Conservation (phyloP, 1,140 invertebrate species). For the Aradophagus sp. region DNA sequence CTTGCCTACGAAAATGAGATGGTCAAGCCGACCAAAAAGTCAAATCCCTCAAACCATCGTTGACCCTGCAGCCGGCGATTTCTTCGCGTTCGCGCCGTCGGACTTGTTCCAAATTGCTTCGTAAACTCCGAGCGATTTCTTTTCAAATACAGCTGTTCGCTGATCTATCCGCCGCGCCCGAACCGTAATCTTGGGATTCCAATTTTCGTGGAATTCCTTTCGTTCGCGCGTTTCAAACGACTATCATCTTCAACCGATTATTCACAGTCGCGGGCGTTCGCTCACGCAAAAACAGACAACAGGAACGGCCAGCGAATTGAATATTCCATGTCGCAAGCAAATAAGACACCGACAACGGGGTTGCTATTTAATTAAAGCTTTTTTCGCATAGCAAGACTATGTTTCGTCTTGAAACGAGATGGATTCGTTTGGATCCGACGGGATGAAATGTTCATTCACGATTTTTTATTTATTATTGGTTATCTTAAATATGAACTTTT, state of each 20-base stretch:
- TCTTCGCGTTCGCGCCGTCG: no score
- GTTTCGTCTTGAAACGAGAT: no score
- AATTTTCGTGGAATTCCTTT: constrained; percentile 61
- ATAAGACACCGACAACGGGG: constrained; percentile 36
- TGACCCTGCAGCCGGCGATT: no score
- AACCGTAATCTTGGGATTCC: constrained; percentile 59
- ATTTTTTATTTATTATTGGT: no score
- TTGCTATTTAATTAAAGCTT: constrained; percentile 50
- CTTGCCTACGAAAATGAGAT: no score
- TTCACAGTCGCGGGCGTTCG: constrained; percentile 58
- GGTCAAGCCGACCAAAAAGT: no score
- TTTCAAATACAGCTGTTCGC: constrained; percentile 43
- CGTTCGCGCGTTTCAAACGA: constrained; percentile 50
- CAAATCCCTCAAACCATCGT: no score
- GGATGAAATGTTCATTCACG: no score
- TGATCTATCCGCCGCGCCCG: constrained; percentile 33
- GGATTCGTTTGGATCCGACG: no score
- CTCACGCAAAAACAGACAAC: constrained; percentile 53
- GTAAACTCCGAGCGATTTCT: constrained; percentile 50
- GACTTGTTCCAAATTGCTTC: constrained; percentile 38
- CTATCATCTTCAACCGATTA: constrained; percentile 57
- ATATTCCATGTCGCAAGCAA: constrained; percentile 44
- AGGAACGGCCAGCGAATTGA: constrained; percentile 48
- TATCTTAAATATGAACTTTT: no score
- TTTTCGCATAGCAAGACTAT: constrained; percentile 5